These are phyloP conservation scores for Pimephales promelas DNA, from an alignment of 2,113 vertebrate species.

Conservation along the genomic window DNA sequence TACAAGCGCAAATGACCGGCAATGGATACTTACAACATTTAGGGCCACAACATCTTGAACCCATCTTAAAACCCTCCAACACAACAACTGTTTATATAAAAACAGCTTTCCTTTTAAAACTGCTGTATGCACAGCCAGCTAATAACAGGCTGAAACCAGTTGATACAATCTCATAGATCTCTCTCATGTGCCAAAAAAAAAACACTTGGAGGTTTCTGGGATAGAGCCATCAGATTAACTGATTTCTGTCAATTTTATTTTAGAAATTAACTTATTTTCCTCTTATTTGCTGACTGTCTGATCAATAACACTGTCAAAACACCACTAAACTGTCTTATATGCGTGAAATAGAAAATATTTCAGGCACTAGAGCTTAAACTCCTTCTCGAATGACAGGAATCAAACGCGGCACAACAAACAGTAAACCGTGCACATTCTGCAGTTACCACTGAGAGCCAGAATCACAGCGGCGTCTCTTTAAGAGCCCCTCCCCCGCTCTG, in stretches of 20 bases:
- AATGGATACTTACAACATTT: not conserved
- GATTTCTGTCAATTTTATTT: not conserved
- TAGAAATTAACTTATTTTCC: not conserved
- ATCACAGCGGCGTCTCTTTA: conserved; percentile 25
- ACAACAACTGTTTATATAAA: not conserved
- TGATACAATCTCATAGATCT: not conserved
- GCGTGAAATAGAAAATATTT: conserved; percentile 1
- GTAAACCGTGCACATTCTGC: not conserved
- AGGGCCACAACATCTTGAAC: not conserved
- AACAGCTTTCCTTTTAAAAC: not conserved
- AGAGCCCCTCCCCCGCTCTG: conserved; percentile 19
- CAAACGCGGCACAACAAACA: not conserved
- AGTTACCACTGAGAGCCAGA: not conserved
- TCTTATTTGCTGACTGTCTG: not conserved
- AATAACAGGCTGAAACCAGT: conserved; percentile 47
- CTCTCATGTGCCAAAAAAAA: not conserved
- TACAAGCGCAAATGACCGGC: not conserved
- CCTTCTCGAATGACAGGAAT: not conserved
- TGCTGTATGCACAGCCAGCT: conserved; percentile 3
- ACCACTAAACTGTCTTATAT: not conserved
- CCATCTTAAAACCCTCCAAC: not conserved
- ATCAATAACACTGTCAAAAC: not conserved
- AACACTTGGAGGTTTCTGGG: not conserved
- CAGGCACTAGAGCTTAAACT: not conserved
- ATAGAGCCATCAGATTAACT: not conserved